Conservation (phyloP, 2,888 invertebrate species). For the Heliothis peltigera region DNA sequence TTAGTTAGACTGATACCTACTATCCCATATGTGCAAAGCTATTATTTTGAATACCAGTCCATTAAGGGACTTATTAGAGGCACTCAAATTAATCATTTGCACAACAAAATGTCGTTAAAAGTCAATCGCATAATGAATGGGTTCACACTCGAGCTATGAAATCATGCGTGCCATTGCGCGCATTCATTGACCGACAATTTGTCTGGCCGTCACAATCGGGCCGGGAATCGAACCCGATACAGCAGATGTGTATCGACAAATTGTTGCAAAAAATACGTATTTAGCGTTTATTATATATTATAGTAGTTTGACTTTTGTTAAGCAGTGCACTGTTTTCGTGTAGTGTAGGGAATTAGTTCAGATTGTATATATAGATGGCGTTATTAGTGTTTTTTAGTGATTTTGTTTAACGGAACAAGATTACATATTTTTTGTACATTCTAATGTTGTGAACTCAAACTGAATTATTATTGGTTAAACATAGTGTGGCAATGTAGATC, state of each 20-base stretch:
- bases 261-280: slow-evolving; percentile 63
- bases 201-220: slow-evolving; percentile 61
- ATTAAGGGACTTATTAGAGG: background rate
- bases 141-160: slow-evolving; percentile 33
- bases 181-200: slow-evolving; percentile 70
- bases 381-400: background rate
- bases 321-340: slow-evolving; percentile 3
- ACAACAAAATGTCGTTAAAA: slow-evolving; percentile 31
- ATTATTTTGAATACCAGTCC: no score
- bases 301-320: slow-evolving; percentile 20
- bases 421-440: no score
- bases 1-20: no score
- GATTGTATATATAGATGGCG: slow-evolving; percentile 24
- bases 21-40: no score
- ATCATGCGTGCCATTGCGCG: slow-evolving; percentile 61
- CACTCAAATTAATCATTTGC: background rate
- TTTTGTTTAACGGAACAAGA: background rate
- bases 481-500: no score
- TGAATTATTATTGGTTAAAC: no score
- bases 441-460: no score
- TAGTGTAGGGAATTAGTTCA: slow-evolving; percentile 17
- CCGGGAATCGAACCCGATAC: slow-evolving; percentile 62
- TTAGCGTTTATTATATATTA: slow-evolving; percentile 58
- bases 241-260: slow-evolving; percentile 72
- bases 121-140: slow-evolving; percentile 46